Evolutionary conservation across 1,140 invertebrate genomes (phyloP), one percentile per base, ranked within the genome.

Genomic region (Papilio glaucus): DNA sequence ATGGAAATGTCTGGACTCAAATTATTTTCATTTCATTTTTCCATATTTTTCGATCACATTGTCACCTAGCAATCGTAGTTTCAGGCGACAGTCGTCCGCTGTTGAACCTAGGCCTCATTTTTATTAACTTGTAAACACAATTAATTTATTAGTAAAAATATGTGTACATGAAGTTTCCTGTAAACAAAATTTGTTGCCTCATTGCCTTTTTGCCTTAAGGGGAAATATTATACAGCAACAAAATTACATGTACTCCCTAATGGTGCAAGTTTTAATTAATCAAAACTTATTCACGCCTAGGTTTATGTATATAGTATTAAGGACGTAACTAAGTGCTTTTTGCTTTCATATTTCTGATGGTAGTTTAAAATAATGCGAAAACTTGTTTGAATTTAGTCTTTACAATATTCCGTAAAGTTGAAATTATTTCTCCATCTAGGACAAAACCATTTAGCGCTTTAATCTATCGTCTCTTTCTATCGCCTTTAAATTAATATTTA

Each of bases 181-280:
- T 21, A 29, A 45, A 67, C 37, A 15, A 39, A 21, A 65, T 21
- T 63, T 42, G 21, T 24, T 57, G n/a, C 39, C 38, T 39, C 24
- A 12, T 42, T 41, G 39, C 38, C 18, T 67, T 67, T 67, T 67
- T 67, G 39, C 63, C 39, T 39, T 24, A 3, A 42, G 24, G 37
- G 21, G 10, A 45, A 67, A 67, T 42, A 67, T 29, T 26, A 21
- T 67, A 39, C 37, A 69, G 24, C 42, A 53, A 69, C 45, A 33
- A 53, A 53, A 69, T 69, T 37, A 69, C 67, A 69, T 69, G 24
- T 26, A 26, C n/a, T 69, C 42, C 41, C 67, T 26, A 49, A 69
- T 29, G 67, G 41, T 29, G 41, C 24, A 45, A 69, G 67, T 69
- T 69, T 69, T 69, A 69, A 69, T 69, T 69, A 69, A 69, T 69